These are phyloP conservation scores for Aspiorhynchus laticeps DNA, from an alignment of 2,113 vertebrate genomes.

Conservation along the genomic window DNA sequence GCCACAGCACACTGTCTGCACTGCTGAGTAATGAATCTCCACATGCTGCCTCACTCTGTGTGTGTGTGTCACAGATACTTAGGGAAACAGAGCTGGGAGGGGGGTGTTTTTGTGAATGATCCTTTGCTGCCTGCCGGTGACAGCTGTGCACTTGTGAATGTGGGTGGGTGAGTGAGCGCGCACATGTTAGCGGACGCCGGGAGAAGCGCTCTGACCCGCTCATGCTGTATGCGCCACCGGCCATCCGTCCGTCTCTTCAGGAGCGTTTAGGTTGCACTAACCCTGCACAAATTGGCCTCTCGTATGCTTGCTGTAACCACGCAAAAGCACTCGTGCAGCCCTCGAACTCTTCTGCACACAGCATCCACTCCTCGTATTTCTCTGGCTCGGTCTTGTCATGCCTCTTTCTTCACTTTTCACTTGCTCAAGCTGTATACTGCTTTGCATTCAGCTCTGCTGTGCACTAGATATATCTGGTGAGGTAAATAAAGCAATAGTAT, in stretches of 20 bases:
- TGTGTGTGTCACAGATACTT: slow-evolving; percentile 72
- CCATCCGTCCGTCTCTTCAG: slow-evolving; percentile 57
- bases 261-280: slow-evolving; percentile 41
- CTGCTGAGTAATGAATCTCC: slow-evolving; percentile 80
- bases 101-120: slow-evolving; percentile 76
- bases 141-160: slow-evolving; percentile 74
- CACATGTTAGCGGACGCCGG: slow-evolving; percentile 55
- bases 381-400: not conserved
- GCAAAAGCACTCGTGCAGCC: slow-evolving; percentile 6
- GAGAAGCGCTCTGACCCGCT: slow-evolving; percentile 59
- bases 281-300: slow-evolving; percentile 17
- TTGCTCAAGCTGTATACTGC: not conserved
- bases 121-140: slow-evolving; percentile 72
- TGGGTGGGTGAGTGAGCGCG: slow-evolving; percentile 43
- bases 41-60: slow-evolving; percentile 70
- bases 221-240: slow-evolving; percentile 64
- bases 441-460: not conserved
- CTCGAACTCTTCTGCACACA: not conserved
- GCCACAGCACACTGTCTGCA: slow-evolving; percentile 31
- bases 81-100: slow-evolving; percentile 55
- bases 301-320: not conserved
- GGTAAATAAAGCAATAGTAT: not conserved
- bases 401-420: not conserved
- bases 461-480: not conserved
- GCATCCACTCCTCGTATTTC: not conserved